Conservation (phyloP, 30 jellyfish, hydroid and myxozoan genomes). For the Sanderia malayensis region DNA sequence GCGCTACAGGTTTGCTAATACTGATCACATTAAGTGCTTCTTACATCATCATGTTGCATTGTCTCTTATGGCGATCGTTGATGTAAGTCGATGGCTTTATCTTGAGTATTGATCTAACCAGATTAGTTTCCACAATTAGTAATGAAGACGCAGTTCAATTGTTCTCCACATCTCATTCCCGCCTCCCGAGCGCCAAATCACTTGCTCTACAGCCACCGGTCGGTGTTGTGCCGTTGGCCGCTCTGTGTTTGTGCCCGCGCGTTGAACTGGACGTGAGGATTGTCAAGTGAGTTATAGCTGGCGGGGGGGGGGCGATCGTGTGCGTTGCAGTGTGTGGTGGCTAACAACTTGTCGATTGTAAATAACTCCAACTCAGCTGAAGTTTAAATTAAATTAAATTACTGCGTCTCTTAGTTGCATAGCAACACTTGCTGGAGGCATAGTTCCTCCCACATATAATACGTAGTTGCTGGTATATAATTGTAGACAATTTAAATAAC, state of each 20-base stretch:
- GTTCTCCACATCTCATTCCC: constrained; percentile 51
- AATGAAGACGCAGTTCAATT: constrained; percentile 63
- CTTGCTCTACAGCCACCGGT: constrained; percentile 16
- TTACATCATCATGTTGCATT: constrained; percentile 24
- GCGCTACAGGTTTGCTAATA: constrained; percentile 18
- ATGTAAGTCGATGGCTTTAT: constrained; percentile 42
- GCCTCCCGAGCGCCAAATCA: constrained; percentile 40
- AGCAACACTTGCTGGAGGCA: too few species aligned
- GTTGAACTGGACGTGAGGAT: neutral
- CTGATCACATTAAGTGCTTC: constrained; percentile 55
- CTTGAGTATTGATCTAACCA: constrained; percentile 56
- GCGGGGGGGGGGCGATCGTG: neutral
- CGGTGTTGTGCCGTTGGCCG: too few species aligned
- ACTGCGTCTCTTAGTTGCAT: too few species aligned
- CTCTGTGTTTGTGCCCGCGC: too few species aligned
- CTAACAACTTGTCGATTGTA: neutral
- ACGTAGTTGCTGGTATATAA: too few species aligned
- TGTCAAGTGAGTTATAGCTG: neutral
- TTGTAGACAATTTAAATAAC: too few species aligned
- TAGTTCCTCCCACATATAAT: too few species aligned
- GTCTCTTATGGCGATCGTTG: constrained; percentile 52
- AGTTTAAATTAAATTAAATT: too few species aligned
- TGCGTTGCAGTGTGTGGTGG: neutral
- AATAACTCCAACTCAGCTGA: too few species aligned
- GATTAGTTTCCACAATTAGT: constrained; percentile 79